Evolutionary conservation across 2,888 invertebrate species (phyloP), one percentile per base, ranked within the genome.

Genomic region (Nasonovia ribisnigri): DNA sequence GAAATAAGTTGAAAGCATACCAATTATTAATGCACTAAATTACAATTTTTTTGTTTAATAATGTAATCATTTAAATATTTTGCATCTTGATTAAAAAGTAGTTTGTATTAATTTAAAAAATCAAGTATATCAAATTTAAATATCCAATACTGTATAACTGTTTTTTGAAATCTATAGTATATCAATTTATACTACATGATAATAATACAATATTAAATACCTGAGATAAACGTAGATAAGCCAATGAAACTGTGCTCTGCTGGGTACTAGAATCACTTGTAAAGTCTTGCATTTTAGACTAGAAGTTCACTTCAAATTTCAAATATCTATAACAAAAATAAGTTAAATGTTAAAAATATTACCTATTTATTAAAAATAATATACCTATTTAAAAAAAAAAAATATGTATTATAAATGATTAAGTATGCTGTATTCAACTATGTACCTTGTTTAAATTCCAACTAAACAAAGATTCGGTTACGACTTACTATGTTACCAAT

Each of bases 221-320:
- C 93, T 93, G 93, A 48, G 93, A 93, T 67, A 93, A 60, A 93
- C 93, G 93, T 43, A 90, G 90, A 11, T 86, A 93, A 67, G 93
- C 93, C 57, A 93, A 86, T n/a, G 93, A 90, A 26, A 93, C n/a
- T 13, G 93, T 90, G 36, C 90, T 86, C 16, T 42, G 90, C n/a
- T 93, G 90, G 3, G 48, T 51, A 90, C 42, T 93, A 48, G 93
- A 93, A 90, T 93, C 93, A 86, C 67, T 93, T 57, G 93, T 93
- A 86, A 93, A 93, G 60, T 93, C 93, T 90, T 93, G 90, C 93
- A 93, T 93, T 86, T 93, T 93, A 57, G 89, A 93, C 84, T 90
- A 93, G 92, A 92, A 84, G n/a, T 36, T 93, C 46, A 57, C 46
- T 84, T 93, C 36, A 89, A 84, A 42, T 60, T 57, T 51, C 57